Evolutionary conservation across 2,797 vertebrate species (phyloP).

Genomic region (Myioborus miniatus): DNA sequence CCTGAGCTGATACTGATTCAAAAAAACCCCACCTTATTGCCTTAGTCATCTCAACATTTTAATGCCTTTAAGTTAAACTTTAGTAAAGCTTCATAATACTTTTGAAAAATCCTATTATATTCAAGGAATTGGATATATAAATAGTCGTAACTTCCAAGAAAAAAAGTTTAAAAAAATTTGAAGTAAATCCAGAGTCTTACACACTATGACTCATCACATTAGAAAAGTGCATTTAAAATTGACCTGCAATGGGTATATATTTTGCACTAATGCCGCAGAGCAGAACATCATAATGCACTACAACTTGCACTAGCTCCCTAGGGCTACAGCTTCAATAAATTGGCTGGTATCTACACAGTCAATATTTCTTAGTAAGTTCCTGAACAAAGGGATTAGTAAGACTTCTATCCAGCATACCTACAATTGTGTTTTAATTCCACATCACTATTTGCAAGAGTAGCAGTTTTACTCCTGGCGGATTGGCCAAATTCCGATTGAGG

Average conservation of each 20-base stretch:
- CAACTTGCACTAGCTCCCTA: not conserved
- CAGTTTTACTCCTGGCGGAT: conserved; percentile 12
- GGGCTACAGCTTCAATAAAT: conserved; percentile 34
- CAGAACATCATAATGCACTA: conserved; percentile 3
- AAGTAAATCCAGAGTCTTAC: not conserved
- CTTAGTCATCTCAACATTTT: not conserved
- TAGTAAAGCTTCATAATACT: not conserved
- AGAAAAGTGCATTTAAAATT: conserved; percentile 22
- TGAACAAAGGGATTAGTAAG: conserved; percentile 25
- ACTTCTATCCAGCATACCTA: not conserved
- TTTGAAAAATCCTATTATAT: not conserved
- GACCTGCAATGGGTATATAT: not conserved
- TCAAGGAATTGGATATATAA: not conserved
- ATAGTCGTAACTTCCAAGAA: not conserved
- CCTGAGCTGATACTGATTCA: not conserved
- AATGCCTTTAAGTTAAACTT: not conserved
- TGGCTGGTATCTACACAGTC: conserved; percentile 16
- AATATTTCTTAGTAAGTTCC: conserved; percentile 36
- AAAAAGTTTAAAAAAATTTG: not conserved
- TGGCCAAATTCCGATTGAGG: conserved; percentile 17
- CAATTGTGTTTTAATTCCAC: conserved; percentile 35
- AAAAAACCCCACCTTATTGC: not conserved
- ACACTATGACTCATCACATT: not conserved
- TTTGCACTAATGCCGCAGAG: not conserved
- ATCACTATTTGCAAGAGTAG: conserved; percentile 11